Conservation (phyloP, 2,797 vertebrate genomes). For the Siniperca undulata region DNA sequence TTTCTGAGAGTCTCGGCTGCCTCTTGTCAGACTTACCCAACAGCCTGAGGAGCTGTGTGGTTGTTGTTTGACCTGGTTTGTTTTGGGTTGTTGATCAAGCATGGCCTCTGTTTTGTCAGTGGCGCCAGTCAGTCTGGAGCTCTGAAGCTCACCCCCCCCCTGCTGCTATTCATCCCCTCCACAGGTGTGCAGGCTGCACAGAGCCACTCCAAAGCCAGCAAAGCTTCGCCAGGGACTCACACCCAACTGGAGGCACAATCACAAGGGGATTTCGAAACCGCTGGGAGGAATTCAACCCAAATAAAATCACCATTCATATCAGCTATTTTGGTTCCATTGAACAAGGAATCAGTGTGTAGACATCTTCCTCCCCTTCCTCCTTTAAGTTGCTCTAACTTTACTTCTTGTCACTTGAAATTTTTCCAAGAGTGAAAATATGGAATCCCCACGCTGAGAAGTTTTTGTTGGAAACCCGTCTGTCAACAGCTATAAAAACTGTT, state of each 20-base stretch:
- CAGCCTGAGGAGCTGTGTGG: conserved; percentile 82
- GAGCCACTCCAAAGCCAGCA: conserved; percentile 91
- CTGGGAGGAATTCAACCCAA: conserved; percentile 80
- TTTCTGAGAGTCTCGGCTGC: conserved; percentile 47
- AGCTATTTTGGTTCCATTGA: conserved; percentile 51
- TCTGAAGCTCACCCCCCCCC: conserved; percentile 91
- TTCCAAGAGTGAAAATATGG: conserved; percentile 43
- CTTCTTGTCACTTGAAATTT: conserved; percentile 46
- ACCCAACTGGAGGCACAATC: conserved; percentile 88
- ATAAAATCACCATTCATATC: conserved; percentile 79
- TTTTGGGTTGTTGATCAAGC: conserved; percentile 99
- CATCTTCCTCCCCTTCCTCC: conserved; percentile 20
- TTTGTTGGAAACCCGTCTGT: conserved; percentile 55
- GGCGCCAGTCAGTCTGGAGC: conserved; percentile 98
- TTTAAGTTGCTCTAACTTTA: conserved; percentile 54
- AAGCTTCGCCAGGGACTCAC: conserved; percentile 90
- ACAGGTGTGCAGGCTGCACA: conserved; percentile 93
- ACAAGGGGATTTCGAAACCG: conserved; percentile 84
- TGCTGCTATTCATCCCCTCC: conserved; percentile 95
- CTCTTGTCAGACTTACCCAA: conserved; percentile 76
- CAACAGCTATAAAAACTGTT: conserved; percentile 64
- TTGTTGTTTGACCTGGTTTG: conserved; percentile 95
- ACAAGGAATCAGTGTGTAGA: conserved; percentile 59
- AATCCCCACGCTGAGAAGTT: conserved; percentile 50
- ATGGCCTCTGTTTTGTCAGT: conserved; percentile 94